Conservation (phyloP, 2,113 vertebrate genomes). For the Hirundichthys speculiger region DNA sequence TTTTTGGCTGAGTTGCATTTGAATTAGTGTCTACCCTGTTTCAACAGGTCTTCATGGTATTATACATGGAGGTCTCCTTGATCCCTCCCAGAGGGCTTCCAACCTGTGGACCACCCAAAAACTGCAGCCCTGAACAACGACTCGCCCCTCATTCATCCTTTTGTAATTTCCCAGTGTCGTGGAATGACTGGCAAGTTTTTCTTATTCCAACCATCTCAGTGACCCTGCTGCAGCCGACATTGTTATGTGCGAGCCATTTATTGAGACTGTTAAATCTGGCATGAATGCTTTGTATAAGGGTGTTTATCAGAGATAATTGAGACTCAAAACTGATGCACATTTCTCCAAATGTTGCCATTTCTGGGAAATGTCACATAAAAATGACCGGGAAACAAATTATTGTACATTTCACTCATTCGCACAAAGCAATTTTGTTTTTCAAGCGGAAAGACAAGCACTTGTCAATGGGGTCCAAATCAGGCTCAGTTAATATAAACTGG, state of each 20-base stretch:
- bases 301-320: conserved; percentile 16
- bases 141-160: conserved; percentile 68
- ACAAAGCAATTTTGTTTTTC: conserved; percentile 4
- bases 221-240: conserved; percentile 16
- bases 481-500: conserved; percentile 42
- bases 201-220: conserved; percentile 47
- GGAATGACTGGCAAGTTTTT: conserved; percentile 65
- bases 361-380: not conserved
- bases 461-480: conserved; percentile 29
- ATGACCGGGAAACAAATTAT: not conserved
- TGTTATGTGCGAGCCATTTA: conserved; percentile 18
- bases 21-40: conserved; percentile 58
- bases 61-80: conserved; percentile 65
- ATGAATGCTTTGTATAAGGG: conserved; percentile 22
- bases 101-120: conserved; percentile 77
- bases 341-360: not conserved
- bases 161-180: conserved; percentile 67
- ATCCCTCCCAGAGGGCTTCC: conserved; percentile 76
- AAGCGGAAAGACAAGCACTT: conserved; percentile 24
- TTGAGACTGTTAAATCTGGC: conserved; percentile 32
- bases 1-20: conserved; percentile 41
- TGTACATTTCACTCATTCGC: not conserved
- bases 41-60: conserved; percentile 58
- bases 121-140: conserved; percentile 64
- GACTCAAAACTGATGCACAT: not conserved